Conservation (phyloP, 30 jellyfish, hydroid and myxozoan genomes). For the Catostylus mosaicus region DNA sequence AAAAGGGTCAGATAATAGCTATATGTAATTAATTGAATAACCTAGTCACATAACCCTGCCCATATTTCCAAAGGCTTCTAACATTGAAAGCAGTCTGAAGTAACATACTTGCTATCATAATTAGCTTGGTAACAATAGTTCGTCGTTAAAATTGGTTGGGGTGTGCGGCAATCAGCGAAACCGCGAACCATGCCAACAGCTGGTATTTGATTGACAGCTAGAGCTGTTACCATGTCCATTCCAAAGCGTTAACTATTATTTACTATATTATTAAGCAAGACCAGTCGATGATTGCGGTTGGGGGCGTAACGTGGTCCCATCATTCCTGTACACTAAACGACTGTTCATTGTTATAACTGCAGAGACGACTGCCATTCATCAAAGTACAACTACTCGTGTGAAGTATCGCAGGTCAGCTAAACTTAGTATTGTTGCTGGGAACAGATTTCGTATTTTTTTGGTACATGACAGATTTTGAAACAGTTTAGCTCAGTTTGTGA, state of each 20-base stretch:
- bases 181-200: background rate
- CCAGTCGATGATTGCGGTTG: background rate
- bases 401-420: no score
- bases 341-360: constrained; percentile 6
- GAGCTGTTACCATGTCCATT: background rate
- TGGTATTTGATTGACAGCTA: background rate
- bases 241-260: background rate
- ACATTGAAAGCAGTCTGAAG: no score
- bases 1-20: no score
- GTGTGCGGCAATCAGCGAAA: background rate
- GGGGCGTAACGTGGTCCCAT: constrained; percentile 35
- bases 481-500: no score
- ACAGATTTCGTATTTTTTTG: no score
- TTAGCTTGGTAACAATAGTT: background rate
- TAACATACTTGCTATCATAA: background rate
- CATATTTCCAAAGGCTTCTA: no score
- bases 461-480: no score
- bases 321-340: background rate
- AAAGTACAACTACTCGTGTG: no score
- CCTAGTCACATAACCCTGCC: no score
- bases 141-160: background rate
- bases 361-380: background rate
- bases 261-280: background rate
- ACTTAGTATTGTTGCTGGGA: background rate
- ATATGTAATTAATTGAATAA: no score